Conservation (phyloP, 2,113 vertebrate genomes). For the Cynoglossus semilaevis region DNA sequence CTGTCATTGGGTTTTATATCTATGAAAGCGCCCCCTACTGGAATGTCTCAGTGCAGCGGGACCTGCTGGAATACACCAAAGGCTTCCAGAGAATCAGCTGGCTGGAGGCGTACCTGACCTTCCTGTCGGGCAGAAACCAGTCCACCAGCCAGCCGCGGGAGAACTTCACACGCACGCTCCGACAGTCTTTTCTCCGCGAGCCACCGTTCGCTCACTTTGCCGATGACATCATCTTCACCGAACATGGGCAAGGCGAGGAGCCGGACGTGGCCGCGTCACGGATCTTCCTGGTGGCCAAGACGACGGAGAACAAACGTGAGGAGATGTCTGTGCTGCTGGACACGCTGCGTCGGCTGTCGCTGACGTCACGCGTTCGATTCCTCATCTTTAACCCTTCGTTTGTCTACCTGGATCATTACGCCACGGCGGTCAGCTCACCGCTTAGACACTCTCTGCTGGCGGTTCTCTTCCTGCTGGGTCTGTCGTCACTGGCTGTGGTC, state of each 20-base stretch:
- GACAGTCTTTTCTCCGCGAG: slow-evolving; percentile 88
- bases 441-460: slow-evolving; percentile 96
- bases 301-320: slow-evolving; percentile 95
- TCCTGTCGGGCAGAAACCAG: slow-evolving; percentile 90
- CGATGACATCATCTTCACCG: slow-evolving; percentile 96
- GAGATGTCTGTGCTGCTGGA: slow-evolving; percentile 97
- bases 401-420: slow-evolving; percentile 96
- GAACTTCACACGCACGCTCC: slow-evolving; percentile 91
- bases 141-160: slow-evolving; percentile 88
- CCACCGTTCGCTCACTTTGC: slow-evolving; percentile 92
- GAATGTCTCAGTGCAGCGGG: slow-evolving; percentile 95
- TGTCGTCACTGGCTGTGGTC: slow-evolving; percentile 91
- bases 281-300: slow-evolving; percentile 97
- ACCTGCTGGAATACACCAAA: slow-evolving; percentile 91
- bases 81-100: slow-evolving; percentile 98
- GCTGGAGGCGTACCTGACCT: slow-evolving; percentile 97
- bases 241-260: slow-evolving; percentile 90
- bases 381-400: slow-evolving; percentile 98
- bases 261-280: slow-evolving; percentile 94
- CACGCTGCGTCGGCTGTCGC: slow-evolving; percentile 91
- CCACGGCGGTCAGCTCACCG: slow-evolving; percentile 94
- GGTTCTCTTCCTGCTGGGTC: slow-evolving; percentile 94
- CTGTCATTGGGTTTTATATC: slow-evolving; percentile 98
- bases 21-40: slow-evolving; percentile 98
- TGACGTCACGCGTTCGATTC: slow-evolving; percentile 97